These are phyloP conservation scores for Acanthosepion pharaonis DNA, from an alignment of 2,888 invertebrate species.

Conservation along the genomic window DNA sequence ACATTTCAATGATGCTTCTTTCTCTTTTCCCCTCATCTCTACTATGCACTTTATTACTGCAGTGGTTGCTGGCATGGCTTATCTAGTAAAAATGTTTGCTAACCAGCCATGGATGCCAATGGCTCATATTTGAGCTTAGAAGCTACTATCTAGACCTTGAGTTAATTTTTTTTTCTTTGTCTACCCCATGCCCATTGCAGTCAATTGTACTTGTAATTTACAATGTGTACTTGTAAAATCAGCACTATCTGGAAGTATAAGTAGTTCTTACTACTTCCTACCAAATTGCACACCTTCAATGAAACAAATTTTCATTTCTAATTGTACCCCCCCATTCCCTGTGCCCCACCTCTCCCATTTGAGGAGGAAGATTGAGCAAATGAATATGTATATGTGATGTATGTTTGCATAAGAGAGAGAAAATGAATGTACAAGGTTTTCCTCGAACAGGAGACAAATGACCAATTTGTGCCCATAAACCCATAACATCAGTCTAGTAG, in stretches of 20 bases:
- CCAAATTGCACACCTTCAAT: neutral
- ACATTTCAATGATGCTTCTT: too few species aligned
- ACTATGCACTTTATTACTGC: too few species aligned
- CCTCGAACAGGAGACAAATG: neutral
- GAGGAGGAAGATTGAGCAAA: neutral
- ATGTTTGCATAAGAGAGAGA: neutral
- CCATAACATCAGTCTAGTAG: neutral
- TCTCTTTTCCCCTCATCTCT: too few species aligned
- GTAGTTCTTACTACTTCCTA: neutral
- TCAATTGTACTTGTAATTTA: neutral
- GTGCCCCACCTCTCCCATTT: neutral
- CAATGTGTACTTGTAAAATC: neutral
- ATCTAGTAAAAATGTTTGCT: too few species aligned
- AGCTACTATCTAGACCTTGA: too few species aligned
- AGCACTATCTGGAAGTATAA: neutral
- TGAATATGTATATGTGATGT: neutral
- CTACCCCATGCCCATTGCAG: neutral
- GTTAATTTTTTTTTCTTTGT: neutral
- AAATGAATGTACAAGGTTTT: neutral
- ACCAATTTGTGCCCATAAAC: conserved; percentile 25
- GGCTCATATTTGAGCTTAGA: too few species aligned
- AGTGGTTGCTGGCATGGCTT: too few species aligned
- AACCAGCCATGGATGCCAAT: too few species aligned
- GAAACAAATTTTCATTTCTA: neutral
- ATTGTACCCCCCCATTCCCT: neutral